Base-by-base conservation (phyloP, 2,113 vertebrate genomes). In the Calyptomena viridis region DNA sequence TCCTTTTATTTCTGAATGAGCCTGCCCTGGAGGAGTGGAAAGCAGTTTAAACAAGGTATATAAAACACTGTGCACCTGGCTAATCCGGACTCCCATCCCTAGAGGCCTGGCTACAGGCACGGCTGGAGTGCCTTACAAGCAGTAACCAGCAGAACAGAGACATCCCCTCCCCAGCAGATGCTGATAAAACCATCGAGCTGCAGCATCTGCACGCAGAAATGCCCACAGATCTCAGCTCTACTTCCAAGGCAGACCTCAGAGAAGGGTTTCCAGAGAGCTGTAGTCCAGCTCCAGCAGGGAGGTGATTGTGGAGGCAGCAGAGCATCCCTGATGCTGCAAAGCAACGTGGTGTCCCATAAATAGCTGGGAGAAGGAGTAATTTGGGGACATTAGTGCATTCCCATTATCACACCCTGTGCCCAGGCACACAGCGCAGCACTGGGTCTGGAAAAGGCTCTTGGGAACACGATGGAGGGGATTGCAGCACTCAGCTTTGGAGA, bases 341-440 rank as follows among this genome's bases (percentile, higher is more conserved):
- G 64, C 60, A 81, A 16, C 0, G 5, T 20, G 71, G 81, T 35
- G 71, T 63, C 78, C 49, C 78, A 56, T 8, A 42, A 73, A 83
- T 39, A 35, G 79, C 86, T 58, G 5, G 35, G 44, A 53, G 53
- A 72, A 27, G 21, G 53, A 22, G 50, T 62, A 55, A 55, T 42
- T 3, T 37, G 60, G 74, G 87, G 69, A 84, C 60, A 5, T 28
- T 1, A 31, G 56, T 17, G 55, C 3, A 0, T 55, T 69, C 84
- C 80, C 64, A 9, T 50, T 8, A 42, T 8, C 80, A 40, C 56
- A 84, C 33, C 63, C 84, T 11, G 42, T 35, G 44, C 59, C 52
- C 71, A 60, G 63, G 40, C 40, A 52, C 2, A 6, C 13, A 6
- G 73, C 0, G 1, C 44, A 27, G 73, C 0, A 2, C 64, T 62